A percentile compares a stretch with the other conserved stretches of the same genome.
These are phyloP conservation scores for Sandelia bainsii DNA, from an alignment of 2,797 vertebrate genomes.

Conservation along the genomic window DNA sequence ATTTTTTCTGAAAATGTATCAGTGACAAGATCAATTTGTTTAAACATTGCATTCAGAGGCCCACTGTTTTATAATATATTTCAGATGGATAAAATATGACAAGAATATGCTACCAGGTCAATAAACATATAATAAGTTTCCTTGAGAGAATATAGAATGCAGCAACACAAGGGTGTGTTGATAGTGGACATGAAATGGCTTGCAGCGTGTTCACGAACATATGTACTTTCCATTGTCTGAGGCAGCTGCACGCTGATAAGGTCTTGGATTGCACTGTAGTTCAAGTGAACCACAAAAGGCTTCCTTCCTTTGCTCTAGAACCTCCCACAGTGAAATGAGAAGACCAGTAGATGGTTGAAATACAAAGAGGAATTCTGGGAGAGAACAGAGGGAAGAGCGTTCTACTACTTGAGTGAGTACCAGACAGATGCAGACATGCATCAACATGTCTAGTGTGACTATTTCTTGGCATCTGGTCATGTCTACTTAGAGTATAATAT, in stretches of 20 bases:
- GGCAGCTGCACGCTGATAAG: slow-evolving; percentile 63
- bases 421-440: slow-evolving; percentile 29
- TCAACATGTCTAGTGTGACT: slow-evolving; percentile 24
- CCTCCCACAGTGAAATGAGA: slow-evolving; percentile 72
- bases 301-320: slow-evolving; percentile 60
- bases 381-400: slow-evolving; percentile 33
- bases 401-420: background rate
- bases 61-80: background rate
- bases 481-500: background rate
- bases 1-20: slow-evolving; percentile 24
- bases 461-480: slow-evolving; percentile 20
- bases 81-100: slow-evolving; percentile 12
- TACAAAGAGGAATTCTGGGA: slow-evolving; percentile 63
- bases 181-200: slow-evolving; percentile 48
- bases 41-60: slow-evolving; percentile 12
- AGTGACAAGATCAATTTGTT: background rate
- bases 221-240: slow-evolving; percentile 70
- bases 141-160: slow-evolving; percentile 11
- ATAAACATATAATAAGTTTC: slow-evolving; percentile 22
- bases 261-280: slow-evolving; percentile 65
- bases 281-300: slow-evolving; percentile 71
- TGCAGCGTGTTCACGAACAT: slow-evolving; percentile 55
- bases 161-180: slow-evolving; percentile 9
- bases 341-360: slow-evolving; percentile 59
- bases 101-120: background rate